Percentiles rank a stretch among this genome's conserved stretches.
phyloP scores from a whole-genome alignment of 2,797 vertebrate species.

The Synaphobranchus kaupii region DNA sequence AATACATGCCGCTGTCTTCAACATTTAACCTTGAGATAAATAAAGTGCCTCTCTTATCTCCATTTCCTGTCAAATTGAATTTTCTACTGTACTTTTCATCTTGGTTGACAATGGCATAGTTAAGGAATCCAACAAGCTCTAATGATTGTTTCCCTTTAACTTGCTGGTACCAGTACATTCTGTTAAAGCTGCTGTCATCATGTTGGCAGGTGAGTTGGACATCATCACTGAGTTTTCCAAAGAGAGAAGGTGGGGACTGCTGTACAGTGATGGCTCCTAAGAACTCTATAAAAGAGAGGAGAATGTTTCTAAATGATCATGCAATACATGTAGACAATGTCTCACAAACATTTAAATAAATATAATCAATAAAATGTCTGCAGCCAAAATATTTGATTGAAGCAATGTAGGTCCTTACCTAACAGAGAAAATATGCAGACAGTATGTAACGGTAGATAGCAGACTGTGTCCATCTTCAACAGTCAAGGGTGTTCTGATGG shows the following conservation, averaged over 20 bases:
- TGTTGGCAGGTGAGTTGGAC: conserved; percentile 7
- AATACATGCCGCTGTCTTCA: conserved; percentile 15
- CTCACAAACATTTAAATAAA: background rate
- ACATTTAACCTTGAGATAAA: background rate
- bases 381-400: background rate
- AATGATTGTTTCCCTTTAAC: conserved; percentile 23
- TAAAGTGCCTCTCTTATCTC: background rate
- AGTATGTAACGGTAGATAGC: background rate
- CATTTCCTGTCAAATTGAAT: conserved; percentile 14
- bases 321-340: background rate
- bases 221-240: background rate
- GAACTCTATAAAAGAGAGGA: background rate
- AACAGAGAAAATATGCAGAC: background rate
- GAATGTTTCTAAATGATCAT: background rate
- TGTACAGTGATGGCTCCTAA: background rate
- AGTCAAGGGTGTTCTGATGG: background rate
- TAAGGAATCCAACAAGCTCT: background rate
- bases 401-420: background rate
- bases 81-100: background rate
- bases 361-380: background rate
- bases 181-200: background rate
- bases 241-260: background rate
- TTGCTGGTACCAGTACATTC: background rate
- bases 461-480: background rate
- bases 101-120: background rate